phyloP scores from a whole-genome alignment of 2,797 vertebrate species.

The Pteropus rufus region DNA sequence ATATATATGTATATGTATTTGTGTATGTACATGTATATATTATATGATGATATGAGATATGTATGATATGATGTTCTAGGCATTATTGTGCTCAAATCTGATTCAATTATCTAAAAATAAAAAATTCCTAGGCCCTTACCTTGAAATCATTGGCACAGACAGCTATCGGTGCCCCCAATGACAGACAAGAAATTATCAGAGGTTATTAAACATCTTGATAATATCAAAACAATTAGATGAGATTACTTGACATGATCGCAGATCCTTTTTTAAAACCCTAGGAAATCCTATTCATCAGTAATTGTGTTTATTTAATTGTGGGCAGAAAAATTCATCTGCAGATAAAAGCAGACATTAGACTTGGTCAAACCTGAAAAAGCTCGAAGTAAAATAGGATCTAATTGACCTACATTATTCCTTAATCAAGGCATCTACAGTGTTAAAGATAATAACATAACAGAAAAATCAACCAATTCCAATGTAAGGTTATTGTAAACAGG shows the following conservation, averaged over 20 bases:
- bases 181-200: neutral
- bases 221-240: neutral
- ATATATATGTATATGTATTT: neutral
- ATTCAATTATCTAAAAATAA: neutral
- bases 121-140: neutral
- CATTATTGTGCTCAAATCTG: neutral
- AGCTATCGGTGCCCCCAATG: neutral
- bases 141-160: neutral
- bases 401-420: neutral
- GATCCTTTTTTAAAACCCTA: neutral
- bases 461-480: neutral
- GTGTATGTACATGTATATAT: neutral
- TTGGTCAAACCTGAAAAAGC: neutral
- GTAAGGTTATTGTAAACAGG: neutral
- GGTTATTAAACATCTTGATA: constrained; percentile 26
- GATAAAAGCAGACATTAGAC: neutral
- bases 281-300: neutral
- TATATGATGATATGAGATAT: neutral
- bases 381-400: constrained; percentile 6
- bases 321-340: neutral
- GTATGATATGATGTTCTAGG: neutral
- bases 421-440: neutral
- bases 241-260: neutral
- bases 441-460: neutral
- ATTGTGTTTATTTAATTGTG: neutral